Percentiles rank a stretch among this genome's conserved stretches.
Conservation (phyloP, 2,113 vertebrate genomes). For the Leucoraja erinaceus region DNA sequence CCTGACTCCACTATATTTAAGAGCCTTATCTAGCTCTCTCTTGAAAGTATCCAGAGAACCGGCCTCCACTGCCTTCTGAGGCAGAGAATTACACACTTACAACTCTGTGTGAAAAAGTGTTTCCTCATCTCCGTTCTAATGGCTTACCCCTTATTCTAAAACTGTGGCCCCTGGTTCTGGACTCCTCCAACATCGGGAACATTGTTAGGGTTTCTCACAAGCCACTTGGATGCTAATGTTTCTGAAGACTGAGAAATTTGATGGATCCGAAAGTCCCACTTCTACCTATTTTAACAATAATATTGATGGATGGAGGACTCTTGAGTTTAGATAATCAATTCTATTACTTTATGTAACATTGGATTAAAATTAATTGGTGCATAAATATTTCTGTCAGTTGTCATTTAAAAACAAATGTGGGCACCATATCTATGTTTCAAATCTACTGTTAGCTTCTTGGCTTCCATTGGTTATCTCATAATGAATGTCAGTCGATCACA, state of each 20-base stretch:
- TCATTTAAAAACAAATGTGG: not conserved
- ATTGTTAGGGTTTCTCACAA: not conserved
- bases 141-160: too few species aligned
- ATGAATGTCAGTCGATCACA: not conserved
- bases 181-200: too few species aligned
- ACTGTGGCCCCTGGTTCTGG: too few species aligned
- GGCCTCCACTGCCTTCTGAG: too few species aligned
- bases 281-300: not conserved
- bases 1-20: too few species aligned
- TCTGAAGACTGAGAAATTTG: not conserved
- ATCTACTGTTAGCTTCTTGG: not conserved
- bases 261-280: not conserved
- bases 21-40: too few species aligned
- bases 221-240: not conserved
- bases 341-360: not conserved
- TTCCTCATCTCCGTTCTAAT: too few species aligned
- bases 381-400: not conserved
- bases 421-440: not conserved
- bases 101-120: too few species aligned
- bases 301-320: not conserved
- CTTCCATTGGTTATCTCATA: not conserved
- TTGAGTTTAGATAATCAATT: slow-evolving; percentile 21
- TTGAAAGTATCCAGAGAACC: too few species aligned
- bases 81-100: too few species aligned
- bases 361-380: not conserved